Percentiles rank a stretch among this genome's conserved stretches.
These are phyloP conservation scores for Harpagoxenus sublaevis DNA, from an alignment of 2,888 invertebrate genomes.

Conservation along the genomic window DNA sequence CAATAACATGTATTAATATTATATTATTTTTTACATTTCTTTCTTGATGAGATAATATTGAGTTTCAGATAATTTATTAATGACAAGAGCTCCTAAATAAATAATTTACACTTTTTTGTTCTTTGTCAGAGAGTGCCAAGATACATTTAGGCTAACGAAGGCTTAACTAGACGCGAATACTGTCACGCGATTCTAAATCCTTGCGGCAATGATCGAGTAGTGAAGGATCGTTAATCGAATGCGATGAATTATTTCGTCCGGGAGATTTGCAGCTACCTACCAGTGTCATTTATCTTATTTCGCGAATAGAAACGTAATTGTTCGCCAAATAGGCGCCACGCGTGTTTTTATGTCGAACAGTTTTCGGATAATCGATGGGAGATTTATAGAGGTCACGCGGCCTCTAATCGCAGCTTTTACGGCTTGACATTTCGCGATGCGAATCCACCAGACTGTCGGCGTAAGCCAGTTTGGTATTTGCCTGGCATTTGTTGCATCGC, in stretches of 20 bases:
- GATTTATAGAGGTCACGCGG: conserved; percentile 31
- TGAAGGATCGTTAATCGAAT: conserved; percentile 16
- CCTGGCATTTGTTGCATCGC: conserved; percentile 77
- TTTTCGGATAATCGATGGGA: conserved; percentile 30
- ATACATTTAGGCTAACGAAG: not conserved
- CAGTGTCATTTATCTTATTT: conserved; percentile 4
- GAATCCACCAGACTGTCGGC: conserved; percentile 46
- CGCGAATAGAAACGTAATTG: not conserved
- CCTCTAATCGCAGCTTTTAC: conserved; percentile 35
- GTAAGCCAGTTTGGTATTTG: conserved; percentile 77
- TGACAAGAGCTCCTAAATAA: not conserved
- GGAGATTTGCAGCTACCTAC: conserved; percentile 15
- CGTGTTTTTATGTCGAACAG: not conserved
- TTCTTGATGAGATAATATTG: not conserved
- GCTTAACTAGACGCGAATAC: not conserved
- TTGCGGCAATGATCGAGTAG: not conserved
- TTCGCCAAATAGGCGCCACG: not conserved
- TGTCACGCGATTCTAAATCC: not conserved
- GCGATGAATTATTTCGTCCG: conserved; percentile 26
- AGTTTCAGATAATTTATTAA: not conserved
- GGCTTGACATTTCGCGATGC: conserved; percentile 67
- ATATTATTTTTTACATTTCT: not conserved
- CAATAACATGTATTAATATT: not conserved
- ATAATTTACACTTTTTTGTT: not conserved
- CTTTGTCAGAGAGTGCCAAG: not conserved